phyloP scores from a whole-genome alignment of 2,797 vertebrate genomes.

The Acrossocheilus fasciatus region DNA sequence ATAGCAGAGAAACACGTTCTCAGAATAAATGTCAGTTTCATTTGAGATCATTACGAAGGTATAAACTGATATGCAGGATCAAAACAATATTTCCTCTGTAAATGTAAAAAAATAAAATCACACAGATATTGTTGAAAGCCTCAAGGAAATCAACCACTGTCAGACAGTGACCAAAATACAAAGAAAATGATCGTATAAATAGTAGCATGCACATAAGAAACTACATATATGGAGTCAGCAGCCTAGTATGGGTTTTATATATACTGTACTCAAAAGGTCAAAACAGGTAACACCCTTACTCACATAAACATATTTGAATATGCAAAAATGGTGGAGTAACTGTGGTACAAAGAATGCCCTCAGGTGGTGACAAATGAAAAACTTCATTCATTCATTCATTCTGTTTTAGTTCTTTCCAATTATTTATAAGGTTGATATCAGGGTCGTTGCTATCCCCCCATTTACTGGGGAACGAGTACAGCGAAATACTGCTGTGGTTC shows the following conservation, averaged over 20 bases:
- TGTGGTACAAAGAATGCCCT: not conserved
- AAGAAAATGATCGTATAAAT: not conserved
- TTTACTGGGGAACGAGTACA: not conserved
- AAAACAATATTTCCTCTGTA: not conserved
- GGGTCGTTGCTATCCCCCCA: not conserved
- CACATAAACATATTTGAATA: slow-evolving; percentile 29
- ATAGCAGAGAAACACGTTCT: slow-evolving; percentile 22
- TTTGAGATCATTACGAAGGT: slow-evolving; percentile 9
- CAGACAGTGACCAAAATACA: not conserved
- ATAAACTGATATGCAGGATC: not conserved
- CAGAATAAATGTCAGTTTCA: not conserved
- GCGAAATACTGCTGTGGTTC: not conserved
- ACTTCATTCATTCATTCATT: not conserved
- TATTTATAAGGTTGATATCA: not conserved
- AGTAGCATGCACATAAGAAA: slow-evolving; percentile 1
- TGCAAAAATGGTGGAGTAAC: not conserved
- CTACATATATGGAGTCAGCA: not conserved
- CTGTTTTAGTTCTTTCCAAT: not conserved
- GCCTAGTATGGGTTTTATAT: not conserved
- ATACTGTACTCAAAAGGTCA: too few relatives aligned
- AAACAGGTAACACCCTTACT: not conserved
- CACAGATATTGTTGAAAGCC: not conserved
- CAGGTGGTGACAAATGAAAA: too few relatives aligned
- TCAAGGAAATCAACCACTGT: not conserved
- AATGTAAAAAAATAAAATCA: not conserved